Evolutionary conservation across 2,888 invertebrate genomes (phyloP), one percentile per base, ranked within the genome.

Genomic region (Cenopis cana): DNA sequence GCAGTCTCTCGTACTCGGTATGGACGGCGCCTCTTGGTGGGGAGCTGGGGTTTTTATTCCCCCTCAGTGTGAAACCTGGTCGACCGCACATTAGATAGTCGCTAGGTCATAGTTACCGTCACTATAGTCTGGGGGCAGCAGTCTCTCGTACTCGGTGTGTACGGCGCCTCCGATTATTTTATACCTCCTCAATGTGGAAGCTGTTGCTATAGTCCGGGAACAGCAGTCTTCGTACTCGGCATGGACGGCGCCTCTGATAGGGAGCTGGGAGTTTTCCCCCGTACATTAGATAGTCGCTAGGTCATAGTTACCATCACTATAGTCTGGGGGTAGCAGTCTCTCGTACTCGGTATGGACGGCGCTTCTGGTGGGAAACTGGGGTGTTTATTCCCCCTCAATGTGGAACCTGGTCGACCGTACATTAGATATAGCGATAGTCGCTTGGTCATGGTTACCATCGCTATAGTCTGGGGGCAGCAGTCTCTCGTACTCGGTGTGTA

Each of bases 151-250:
- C 0, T 95, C 94, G 24, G 95, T 95, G 60, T 95, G 90, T 10
- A 95, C 93, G 18, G 95, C 94, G 3, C 98, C 98, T 96, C 97
- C n/a, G n/a, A n/a, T 97, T 1, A 14, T 98, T 98, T 87, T 98
- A 98, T 14, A 96, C 95, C 0, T 98, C 98, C 81, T 97, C 97
- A 18, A 96, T 88, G 1, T 6, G 33, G 5, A 8, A 33, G 5
- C 33, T 5, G 33, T 5, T 29, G 5, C 5, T 4, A 4, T 29
- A 29, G 29, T 29, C 29, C 5, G 29, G 29, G 29, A 5, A 5
- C 29, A 29, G 29, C 5, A 29, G n/a, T 5, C 5, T 5, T 5
- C 29, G 5, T 29, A 29, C 29, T 29, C 29, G 29, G 29, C 5
- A 5, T 29, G 29, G 29, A 29, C 29, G 29, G 29, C 29, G 5